Conservation (phyloP, 1,140 invertebrate genomes). For the Phymorhynchus buccinoides region DNA sequence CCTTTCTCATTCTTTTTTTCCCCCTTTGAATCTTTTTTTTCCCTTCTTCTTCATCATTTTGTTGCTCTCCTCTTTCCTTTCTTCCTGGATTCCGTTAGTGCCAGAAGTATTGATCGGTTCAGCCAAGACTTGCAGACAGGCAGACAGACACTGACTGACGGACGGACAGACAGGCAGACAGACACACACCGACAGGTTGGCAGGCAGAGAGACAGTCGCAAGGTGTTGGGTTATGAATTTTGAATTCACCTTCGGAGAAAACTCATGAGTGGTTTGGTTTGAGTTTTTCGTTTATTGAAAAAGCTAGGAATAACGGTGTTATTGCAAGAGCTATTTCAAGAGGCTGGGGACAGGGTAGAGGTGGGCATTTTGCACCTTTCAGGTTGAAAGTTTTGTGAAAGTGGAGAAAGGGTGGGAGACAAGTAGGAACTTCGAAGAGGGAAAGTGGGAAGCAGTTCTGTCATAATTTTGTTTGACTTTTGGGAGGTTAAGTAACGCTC, state of each 20-base stretch:
- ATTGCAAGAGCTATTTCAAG: no score
- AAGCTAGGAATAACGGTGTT: no score
- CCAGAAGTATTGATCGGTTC: not conserved
- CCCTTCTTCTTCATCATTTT: not conserved
- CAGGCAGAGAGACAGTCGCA: not conserved
- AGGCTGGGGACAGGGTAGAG: no score
- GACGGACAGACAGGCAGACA: not conserved
- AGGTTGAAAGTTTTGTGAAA: no score
- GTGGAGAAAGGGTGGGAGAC: no score
- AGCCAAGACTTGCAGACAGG: not conserved
- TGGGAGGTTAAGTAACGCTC: no score
- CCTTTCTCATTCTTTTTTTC: not conserved
- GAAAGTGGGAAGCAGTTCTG: no score
- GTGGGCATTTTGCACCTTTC: no score
- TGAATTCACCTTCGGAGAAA: not conserved
- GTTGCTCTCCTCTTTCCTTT: not conserved
- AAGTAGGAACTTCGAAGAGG: no score
- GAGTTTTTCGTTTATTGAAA: not conserved
- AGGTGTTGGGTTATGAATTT: not conserved
- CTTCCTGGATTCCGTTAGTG: not conserved
- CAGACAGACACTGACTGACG: not conserved
- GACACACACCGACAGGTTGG: not conserved
- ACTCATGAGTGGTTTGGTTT: not conserved
- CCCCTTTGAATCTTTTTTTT: not conserved
- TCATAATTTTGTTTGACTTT: no score